These are phyloP conservation scores for Lordiphosa collinella DNA, from an alignment of 1,140 invertebrate genomes.

Conservation along the genomic window DNA sequence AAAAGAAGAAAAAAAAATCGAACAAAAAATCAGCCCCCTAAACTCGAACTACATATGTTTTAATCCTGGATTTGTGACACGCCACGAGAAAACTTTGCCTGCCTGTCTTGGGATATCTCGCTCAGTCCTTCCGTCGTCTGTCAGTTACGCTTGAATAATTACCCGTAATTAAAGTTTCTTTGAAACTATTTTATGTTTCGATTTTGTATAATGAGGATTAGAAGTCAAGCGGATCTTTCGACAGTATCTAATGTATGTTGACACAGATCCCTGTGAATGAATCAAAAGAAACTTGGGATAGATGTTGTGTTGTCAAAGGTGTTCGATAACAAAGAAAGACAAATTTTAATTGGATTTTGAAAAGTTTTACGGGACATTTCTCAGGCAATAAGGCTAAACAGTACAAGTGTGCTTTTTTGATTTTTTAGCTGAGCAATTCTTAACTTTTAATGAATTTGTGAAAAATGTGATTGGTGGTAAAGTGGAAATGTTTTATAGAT, in stretches of 20 bases:
- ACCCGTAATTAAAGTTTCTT: conserved; percentile 70
- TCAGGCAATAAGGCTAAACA: too few species aligned
- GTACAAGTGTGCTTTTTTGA: too few species aligned
- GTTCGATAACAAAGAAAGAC: too few species aligned
- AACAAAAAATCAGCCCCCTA: conserved; percentile 31
- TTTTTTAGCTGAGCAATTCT: too few species aligned
- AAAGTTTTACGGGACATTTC: too few species aligned
- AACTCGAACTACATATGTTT: too few species aligned
- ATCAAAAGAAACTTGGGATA: too few species aligned
- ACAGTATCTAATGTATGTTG: conserved; percentile 35
- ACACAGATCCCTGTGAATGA: conserved; percentile 12
- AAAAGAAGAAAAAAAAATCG: conserved; percentile 37
- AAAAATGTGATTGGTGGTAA: too few species aligned
- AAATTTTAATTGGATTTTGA: too few species aligned
- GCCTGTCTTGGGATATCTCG: conserved; percentile 19
- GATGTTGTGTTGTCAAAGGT: too few species aligned
- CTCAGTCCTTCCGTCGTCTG: conserved; percentile 19
- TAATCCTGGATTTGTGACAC: conserved; percentile 1
- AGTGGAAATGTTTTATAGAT: too few species aligned
- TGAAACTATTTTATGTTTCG: conserved; percentile 36
- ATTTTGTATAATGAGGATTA: conserved; percentile 54
- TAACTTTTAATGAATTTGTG: too few species aligned
- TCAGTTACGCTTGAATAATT: conserved; percentile 73
- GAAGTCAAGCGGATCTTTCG: conserved; percentile 51
- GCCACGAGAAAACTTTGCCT: conserved; percentile 21